Conservation (phyloP, 2,113 vertebrate species). For the Chloroceryle aenea region DNA sequence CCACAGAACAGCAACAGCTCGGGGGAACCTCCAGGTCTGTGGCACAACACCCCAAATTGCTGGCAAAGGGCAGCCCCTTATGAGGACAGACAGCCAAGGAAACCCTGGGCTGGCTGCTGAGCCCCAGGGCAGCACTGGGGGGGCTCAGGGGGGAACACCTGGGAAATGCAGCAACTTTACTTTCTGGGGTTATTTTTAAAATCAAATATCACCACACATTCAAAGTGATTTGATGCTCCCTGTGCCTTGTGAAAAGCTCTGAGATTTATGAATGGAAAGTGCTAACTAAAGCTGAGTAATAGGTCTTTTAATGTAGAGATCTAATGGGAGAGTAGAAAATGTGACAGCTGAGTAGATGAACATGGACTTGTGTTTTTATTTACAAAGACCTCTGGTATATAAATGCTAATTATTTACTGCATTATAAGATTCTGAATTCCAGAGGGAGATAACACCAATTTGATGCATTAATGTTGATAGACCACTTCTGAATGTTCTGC, state of each 20-base stretch:
- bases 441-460: background rate
- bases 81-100: rapidly evolving
- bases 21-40: no score
- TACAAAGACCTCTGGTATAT: background rate
- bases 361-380: background rate
- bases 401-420: slow-evolving; percentile 15
- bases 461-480: background rate
- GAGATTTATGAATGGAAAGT: background rate
- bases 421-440: background rate
- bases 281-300: slow-evolving; percentile 22
- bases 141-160: background rate
- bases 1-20: background rate
- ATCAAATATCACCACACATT: background rate
- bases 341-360: slow-evolving; percentile 37
- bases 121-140: rapidly evolving
- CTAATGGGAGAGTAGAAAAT: background rate
- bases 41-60: background rate
- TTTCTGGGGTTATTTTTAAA: background rate
- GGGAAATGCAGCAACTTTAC: background rate
- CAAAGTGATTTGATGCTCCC: background rate
- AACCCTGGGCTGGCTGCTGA: background rate
- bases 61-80: rapidly evolving
- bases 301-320: background rate
- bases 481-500: background rate
- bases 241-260: background rate